These are phyloP conservation scores for Eremophila alpestris DNA, from an alignment of 2,797 vertebrate species.

Conservation along the genomic window DNA sequence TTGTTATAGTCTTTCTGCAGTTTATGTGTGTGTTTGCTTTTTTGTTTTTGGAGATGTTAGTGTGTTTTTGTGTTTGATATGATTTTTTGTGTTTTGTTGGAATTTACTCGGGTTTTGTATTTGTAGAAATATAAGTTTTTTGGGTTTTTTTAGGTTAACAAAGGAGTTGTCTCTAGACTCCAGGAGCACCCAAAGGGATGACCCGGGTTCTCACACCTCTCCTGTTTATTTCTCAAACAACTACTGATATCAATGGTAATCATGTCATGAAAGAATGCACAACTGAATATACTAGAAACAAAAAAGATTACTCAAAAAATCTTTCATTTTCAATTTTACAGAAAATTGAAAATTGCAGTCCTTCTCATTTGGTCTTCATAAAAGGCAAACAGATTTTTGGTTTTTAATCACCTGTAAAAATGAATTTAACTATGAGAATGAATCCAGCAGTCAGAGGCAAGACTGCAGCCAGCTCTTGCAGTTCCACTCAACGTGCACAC, in stretches of 20 bases:
- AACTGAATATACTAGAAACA: not conserved
- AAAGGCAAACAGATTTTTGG: not conserved
- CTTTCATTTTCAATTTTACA: not conserved
- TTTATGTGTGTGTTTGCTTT: no score
- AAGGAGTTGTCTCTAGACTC: no score
- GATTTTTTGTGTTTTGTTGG: no score
- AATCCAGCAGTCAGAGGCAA: not conserved
- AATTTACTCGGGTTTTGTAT: no score
- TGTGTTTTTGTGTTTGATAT: no score
- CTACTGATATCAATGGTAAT: not conserved
- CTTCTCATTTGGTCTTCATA: not conserved
- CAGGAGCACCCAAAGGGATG: no score
- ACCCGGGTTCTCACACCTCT: not conserved
- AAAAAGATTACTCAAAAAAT: not conserved
- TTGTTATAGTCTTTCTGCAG: no score
- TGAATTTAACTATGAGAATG: not conserved
- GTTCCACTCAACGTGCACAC: accelerated
- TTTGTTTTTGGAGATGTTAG: no score
- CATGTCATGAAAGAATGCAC: not conserved
- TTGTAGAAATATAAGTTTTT: no score
- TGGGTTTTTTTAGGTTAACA: no score
- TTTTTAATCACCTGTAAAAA: not conserved
- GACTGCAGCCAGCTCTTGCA: not conserved
- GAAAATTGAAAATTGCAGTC: not conserved
- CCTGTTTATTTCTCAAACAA: not conserved